Percentiles rank a stretch among this genome's conserved stretches.
Evolutionary conservation across 2,113 vertebrate species (phyloP).

Genomic region (Salvelinus fontinalis): DNA sequence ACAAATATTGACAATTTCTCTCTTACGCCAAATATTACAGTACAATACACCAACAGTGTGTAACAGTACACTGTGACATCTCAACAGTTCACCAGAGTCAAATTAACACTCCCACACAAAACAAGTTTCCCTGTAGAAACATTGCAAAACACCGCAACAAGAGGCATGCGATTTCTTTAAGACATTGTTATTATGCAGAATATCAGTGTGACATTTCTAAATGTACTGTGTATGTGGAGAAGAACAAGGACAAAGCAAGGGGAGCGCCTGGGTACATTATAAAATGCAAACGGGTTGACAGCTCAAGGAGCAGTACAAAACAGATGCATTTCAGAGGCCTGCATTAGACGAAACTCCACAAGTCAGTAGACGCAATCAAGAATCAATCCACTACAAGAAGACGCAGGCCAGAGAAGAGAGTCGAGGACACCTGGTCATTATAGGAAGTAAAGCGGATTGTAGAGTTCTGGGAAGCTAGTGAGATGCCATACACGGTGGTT

Average conservation of each 20-base stretch:
- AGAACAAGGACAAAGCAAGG: conserved; percentile 3
- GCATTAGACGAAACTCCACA: conserved; percentile 54
- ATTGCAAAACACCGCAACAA: neutral
- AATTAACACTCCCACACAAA: too few relatives aligned
- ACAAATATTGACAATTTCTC: too few relatives aligned
- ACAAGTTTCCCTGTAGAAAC: neutral
- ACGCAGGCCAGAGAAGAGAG: conserved; percentile 9
- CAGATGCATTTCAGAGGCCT: conserved; percentile 38
- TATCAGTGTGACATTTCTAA: neutral
- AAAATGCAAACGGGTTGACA: conserved; percentile 41
- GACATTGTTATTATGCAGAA: neutral
- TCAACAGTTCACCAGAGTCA: too few relatives aligned
- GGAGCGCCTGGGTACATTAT: conserved; percentile 25
- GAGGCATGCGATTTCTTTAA: neutral
- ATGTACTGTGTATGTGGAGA: neutral
- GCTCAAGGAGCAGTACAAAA: conserved; percentile 55
- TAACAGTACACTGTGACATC: too few relatives aligned
- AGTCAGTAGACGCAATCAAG: conserved; percentile 44
- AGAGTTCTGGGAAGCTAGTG: conserved; percentile 4
- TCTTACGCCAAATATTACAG: too few relatives aligned
- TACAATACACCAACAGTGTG: too few relatives aligned
- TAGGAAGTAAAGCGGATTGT: conserved; percentile 27
- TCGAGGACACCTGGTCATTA: conserved; percentile 44
- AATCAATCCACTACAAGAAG: conserved; percentile 44
- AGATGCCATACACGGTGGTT: neutral